Evolutionary conservation across 1,140 invertebrate genomes (phyloP), one percentile per base, ranked within the genome.

Genomic region (Papilio polytes): DNA sequence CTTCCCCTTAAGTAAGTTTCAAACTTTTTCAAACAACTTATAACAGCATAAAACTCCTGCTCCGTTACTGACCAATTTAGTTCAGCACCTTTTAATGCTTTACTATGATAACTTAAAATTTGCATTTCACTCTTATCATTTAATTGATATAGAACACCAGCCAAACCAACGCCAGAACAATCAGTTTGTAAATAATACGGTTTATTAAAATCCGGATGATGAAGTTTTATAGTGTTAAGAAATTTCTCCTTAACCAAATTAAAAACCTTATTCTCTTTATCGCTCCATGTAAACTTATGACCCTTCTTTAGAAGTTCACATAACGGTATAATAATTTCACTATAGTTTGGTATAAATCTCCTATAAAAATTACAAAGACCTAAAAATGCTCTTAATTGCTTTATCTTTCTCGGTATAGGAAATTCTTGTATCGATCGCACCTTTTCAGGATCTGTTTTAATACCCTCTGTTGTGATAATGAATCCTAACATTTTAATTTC

Each of bases 301-400:
- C 44, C 63, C 48, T 90, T 91, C 46, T 85, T 79, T 10, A 92
- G 66, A 36, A 94, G 80, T 13, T 88, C 18, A 44, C 85, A 82
- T 26, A 94, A 82, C 6, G 86, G 87, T 22, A 74, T 36, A 7
- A 87, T 84, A 22, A 15, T 26, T 74, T 81, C 31, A 26, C 80
- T 83, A 82, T 89, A 86, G 80, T 85, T 74, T 1, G 80, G 59
- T 36, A 82, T 80, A 82, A 93, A 95, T 70, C 86, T 79, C 20
- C 91, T 53, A 81, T 94, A 95, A 86, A 83, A 93, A 79, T 87
- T 88, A 72, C 89, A 88, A 0, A 94, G 48, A 1, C 92, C 90
- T 31, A 94, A 76, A 84, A 93, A 92, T n/a, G 80, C 79, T 79
- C 89, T 86, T 12, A 94, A 77, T 70, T 93, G 85, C 80, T 89